Conservation (phyloP, 92 coral and sea anemone species). For the Heteractis magnifica region DNA sequence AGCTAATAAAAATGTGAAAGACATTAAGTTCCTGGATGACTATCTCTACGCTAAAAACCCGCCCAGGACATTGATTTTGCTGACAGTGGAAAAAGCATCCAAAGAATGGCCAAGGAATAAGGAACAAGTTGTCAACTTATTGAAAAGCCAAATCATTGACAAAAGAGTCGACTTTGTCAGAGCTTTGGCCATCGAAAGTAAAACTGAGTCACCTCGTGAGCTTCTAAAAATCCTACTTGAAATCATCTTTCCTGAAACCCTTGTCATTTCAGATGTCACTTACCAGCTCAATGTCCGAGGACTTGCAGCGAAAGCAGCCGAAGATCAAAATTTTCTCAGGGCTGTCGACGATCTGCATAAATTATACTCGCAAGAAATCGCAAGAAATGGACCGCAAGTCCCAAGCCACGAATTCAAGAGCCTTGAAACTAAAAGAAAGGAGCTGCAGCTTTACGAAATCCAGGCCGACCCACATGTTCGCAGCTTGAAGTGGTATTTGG, state of each 20-base stretch:
- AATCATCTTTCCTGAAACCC: not conserved
- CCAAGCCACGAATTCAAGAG: not conserved
- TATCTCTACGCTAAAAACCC: not conserved
- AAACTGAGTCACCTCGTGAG: not conserved
- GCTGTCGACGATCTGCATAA: not conserved
- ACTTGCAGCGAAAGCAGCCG: not conserved
- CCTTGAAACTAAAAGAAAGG: not conserved
- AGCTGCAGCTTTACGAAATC: not conserved
- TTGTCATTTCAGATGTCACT: not conserved
- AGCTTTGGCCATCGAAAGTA: not conserved
- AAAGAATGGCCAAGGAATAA: not conserved
- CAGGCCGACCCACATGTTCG: not conserved
- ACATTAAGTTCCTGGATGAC: not conserved
- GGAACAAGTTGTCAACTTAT: not conserved
- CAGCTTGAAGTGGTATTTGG: not conserved
- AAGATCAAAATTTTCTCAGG: not conserved
- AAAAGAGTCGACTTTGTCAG: not conserved
- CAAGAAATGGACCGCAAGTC: not conserved
- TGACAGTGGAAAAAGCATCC: constrained; percentile 1
- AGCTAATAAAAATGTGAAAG: not conserved
- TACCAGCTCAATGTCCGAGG: not conserved
- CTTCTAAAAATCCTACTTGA: not conserved
- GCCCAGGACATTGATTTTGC: not conserved
- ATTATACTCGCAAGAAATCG: not conserved
- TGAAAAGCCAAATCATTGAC: not conserved